Percentiles rank a stretch among this genome's conserved stretches.
phyloP scores from a whole-genome alignment of 1,140 invertebrate species.

The Kradibia gibbosae region DNA sequence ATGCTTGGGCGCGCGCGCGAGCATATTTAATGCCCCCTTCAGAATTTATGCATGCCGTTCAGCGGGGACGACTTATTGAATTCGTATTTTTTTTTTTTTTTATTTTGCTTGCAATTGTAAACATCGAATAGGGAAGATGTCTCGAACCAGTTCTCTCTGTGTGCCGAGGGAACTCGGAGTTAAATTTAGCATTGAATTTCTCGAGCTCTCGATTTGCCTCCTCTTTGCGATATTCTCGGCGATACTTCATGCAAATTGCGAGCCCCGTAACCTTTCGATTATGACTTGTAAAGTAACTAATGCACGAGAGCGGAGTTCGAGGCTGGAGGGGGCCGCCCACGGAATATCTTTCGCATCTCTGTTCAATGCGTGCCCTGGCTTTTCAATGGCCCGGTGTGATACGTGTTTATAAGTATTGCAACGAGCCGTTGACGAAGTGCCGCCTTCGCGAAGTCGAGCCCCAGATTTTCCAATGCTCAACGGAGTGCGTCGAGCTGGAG shows the following conservation, averaged over 20 bases:
- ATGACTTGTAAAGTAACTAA: not conserved
- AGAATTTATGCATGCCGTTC: not conserved
- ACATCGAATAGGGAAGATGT: not conserved
- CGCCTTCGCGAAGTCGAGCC: no score
- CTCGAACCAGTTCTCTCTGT: not conserved
- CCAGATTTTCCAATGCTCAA: constrained; percentile 13
- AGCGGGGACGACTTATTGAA: not conserved
- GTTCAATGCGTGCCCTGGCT: no score
- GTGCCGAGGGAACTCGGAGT: no score
- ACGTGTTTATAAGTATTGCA: no score
- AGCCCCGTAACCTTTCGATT: not conserved
- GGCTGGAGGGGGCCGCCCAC: no score
- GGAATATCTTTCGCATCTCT: no score
- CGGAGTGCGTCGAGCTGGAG: not conserved
- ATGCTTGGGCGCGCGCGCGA: not conserved
- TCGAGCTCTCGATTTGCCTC: no score
- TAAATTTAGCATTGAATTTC: no score
- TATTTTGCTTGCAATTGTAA: not conserved
- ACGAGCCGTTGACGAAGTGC: no score
- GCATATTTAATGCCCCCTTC: not conserved
- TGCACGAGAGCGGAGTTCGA: no score
- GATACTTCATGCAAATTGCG: not conserved
- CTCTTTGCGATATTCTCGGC: not conserved
- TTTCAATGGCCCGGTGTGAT: no score
- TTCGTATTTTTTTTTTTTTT: not conserved